Percentiles rank a stretch among this genome's conserved stretches.
Conservation (phyloP, 2,888 invertebrate genomes). For the Ferrisia virgata region DNA sequence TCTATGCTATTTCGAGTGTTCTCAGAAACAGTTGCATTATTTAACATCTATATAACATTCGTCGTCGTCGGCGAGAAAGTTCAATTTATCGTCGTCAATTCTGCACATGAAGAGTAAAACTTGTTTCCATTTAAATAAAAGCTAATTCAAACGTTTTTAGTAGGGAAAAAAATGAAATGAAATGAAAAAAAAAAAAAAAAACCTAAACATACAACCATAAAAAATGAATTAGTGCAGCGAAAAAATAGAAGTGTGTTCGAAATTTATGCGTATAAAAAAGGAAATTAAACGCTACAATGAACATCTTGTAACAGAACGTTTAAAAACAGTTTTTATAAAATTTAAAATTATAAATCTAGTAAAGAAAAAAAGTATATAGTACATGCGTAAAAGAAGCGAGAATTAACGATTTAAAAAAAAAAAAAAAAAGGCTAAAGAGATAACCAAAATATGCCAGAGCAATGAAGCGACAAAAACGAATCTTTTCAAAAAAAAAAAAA, state of each 20-base stretch:
- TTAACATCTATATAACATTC: not conserved
- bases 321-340: slow-evolving; percentile 37
- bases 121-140: not conserved
- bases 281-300: slow-evolving; percentile 34
- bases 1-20: not conserved
- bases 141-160: not conserved
- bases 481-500: slow-evolving; percentile 47
- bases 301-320: slow-evolving; percentile 24
- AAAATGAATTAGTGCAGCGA: slow-evolving; percentile 13
- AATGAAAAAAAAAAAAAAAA: not conserved
- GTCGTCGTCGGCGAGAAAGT: not conserved
- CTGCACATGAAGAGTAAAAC: not conserved
- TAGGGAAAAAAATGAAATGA: not conserved
- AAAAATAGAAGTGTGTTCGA: not conserved
- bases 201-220: not conserved
- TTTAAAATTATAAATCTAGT: slow-evolving; percentile 43
- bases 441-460: slow-evolving; percentile 47
- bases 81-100: not conserved
- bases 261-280: not conserved
- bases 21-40: not conserved
- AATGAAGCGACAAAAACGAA: slow-evolving; percentile 47
- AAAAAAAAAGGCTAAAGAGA: slow-evolving; percentile 50
- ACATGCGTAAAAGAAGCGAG: slow-evolving; percentile 40
- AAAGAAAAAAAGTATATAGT: slow-evolving; percentile 47
- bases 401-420: slow-evolving; percentile 49